Evolutionary conservation across 2,113 vertebrate species (phyloP).

Genomic region (Macquaria australasica): DNA sequence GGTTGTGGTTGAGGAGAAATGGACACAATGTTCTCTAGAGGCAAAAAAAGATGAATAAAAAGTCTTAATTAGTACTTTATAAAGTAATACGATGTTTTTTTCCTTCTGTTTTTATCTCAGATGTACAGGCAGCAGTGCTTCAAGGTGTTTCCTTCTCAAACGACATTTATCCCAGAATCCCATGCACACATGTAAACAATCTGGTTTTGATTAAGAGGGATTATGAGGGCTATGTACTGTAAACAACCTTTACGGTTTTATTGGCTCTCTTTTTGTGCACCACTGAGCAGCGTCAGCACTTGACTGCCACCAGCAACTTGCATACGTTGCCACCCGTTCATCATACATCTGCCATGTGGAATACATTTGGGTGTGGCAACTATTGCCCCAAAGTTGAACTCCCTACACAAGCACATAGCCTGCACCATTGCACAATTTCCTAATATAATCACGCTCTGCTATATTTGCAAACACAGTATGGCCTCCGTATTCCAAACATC

Average conservation of each 20-base stretch:
- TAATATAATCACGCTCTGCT: not conserved
- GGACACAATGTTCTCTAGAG: conserved; percentile 1
- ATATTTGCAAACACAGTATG: conserved; percentile 4
- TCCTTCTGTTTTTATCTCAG: not conserved
- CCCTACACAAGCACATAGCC: conserved; percentile 1
- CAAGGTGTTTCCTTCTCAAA: conserved; percentile 41
- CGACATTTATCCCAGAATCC: conserved; percentile 43
- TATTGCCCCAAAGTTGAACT: conserved; percentile 58
- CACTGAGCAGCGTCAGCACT: conserved; percentile 29
- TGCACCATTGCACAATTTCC: not conserved
- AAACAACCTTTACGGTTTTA: conserved; percentile 67
- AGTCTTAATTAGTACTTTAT: not conserved
- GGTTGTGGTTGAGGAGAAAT: conserved; percentile 21
- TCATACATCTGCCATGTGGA: conserved; percentile 50
- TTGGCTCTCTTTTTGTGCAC: conserved; percentile 25
- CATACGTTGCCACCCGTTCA: not conserved
- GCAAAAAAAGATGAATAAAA: not conserved
- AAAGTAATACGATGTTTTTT: not conserved
- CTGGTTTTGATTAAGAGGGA: conserved; percentile 61
- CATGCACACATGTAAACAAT: conserved; percentile 52
- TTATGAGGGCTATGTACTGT: conserved; percentile 60
- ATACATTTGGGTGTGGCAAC: conserved; percentile 47
- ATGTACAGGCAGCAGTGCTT: not conserved
- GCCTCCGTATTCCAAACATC: not conserved
- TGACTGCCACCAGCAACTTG: conserved; percentile 17